A percentile compares a stretch with the other conserved stretches of the same genome.
phyloP scores from a whole-genome alignment of 2,113 vertebrate genomes.

The Malurus elegans region DNA sequence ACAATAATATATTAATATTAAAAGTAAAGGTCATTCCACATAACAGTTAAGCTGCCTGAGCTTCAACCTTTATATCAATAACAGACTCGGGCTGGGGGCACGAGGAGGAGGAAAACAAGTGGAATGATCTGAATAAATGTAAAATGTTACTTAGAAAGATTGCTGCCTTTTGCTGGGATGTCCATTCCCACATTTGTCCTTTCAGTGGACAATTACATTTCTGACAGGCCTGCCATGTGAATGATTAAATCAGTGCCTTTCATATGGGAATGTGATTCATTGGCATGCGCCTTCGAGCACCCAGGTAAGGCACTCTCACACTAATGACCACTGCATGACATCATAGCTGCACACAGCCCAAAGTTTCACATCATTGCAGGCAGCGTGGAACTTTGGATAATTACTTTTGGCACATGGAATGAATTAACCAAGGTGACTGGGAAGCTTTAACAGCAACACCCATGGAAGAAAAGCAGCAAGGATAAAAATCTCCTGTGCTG shows the following conservation, averaged over 20 bases:
- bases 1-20: constrained; percentile 96
- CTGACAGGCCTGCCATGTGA: constrained; percentile 19
- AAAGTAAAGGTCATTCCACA: constrained; percentile 95
- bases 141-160: constrained; percentile 7
- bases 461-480: neutral
- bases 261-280: constrained; percentile 15
- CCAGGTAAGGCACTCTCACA: neutral
- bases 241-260: constrained; percentile 28
- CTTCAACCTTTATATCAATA: constrained; percentile 91
- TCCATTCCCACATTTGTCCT: constrained; percentile 27
- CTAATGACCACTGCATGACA: constrained; percentile 56
- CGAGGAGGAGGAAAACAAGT: constrained; percentile 68
- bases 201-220: constrained; percentile 36
- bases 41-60: constrained; percentile 93
- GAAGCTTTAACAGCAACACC: neutral
- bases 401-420: neutral
- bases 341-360: neutral
- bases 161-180: constrained; percentile 20
- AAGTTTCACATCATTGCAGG: neutral
- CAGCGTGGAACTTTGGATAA: neutral
- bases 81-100: constrained; percentile 64
- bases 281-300: constrained; percentile 34
- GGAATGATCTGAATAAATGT: constrained; percentile 63
- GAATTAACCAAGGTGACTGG: neutral
- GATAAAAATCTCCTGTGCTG: neutral